Conservation (phyloP, 1,140 invertebrate species). For the Harpegnathos saltator region DNA sequence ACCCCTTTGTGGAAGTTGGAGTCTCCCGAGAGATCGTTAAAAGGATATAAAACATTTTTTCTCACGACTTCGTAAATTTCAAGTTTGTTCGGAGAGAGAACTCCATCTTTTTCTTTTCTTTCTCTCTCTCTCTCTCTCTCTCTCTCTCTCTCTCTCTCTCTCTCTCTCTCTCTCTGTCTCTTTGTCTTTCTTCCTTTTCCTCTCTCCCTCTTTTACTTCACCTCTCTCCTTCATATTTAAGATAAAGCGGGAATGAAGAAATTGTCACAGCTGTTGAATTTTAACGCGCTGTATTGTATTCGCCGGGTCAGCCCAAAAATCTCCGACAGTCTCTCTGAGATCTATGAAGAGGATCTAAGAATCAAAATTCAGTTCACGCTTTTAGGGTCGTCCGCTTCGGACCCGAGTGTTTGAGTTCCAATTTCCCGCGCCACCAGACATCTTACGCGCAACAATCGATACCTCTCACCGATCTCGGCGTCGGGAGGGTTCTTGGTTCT, state of each 20-base stretch:
- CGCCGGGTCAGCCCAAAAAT: not conserved
- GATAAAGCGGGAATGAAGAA: not conserved
- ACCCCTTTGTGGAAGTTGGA: no score
- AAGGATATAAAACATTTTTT: not conserved
- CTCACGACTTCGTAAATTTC: not conserved
- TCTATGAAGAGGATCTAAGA: conserved; percentile 1
- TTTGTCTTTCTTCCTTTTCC: not conserved
- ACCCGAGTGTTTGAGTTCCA: conserved; percentile 3
- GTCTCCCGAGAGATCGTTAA: not conserved
- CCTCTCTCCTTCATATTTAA: not conserved
- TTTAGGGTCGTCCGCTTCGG: not conserved
- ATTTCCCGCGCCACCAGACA: conserved; percentile 27
- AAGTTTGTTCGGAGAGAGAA: not conserved
- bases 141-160: no score
- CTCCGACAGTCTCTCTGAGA: not conserved
- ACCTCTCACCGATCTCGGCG: not conserved
- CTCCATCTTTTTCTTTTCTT: not conserved
- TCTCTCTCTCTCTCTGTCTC: no score
- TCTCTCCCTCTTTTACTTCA: no score
- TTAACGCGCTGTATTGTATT: not conserved
- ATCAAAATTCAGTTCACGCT: conserved; percentile 30
- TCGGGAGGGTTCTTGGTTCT: no score
- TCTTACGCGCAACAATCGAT: conserved; percentile 29
- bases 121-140: no score
- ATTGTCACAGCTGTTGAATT: not conserved